Base-by-base conservation (phyloP, 2,888 invertebrate species). In the Maniola hyperantus region DNA sequence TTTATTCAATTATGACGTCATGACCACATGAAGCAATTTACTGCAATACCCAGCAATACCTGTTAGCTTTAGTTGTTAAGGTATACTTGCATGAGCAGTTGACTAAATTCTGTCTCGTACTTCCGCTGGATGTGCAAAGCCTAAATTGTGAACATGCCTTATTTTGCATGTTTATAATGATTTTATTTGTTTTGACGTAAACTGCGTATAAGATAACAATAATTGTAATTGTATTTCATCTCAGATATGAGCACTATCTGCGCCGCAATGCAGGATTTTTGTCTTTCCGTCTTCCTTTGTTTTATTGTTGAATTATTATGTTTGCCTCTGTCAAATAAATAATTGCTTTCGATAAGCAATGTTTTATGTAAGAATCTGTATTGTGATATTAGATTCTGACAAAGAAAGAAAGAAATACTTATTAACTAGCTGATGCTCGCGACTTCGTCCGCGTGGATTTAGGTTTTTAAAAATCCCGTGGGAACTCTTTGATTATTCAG, bases 221-320 rank as follows among this genome's bases (percentile, higher is more conserved):
- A 26, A 46, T 62, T 44, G 20, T 36, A 4, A 60, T 63, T 20
- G 42, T 59, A 26, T 58, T 48, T 58, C 57, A 36, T 36, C 50
- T 11, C 18, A 58, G 57, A 64, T 65, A 65, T 11, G 26, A 39
- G 2, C 33, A 11, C 6, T 61, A 61, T 61, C 61, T 36, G 33
- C 53, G 53, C n/a, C 67, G 69, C 84, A 84, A 77, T 84, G 83
- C 83, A 80, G 83, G 77, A 77, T 79, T 80, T 80, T 73, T 65
- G 39, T 50, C 36, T 10, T 65, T 55, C 48, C 50, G 20, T 36
- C 20, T 61, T 50, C 34, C 34, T 61, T 48, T 61, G 50, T 61
- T 61, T 39, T 20, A 34, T 39, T 50, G 15, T 60, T 60, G 13
- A 36, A 10, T 18, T 26, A 18, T 26, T 4, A 26, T 55, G 42